phyloP scores from a whole-genome alignment of 1,140 invertebrate genomes.

The Saccostrea cuccullata region DNA sequence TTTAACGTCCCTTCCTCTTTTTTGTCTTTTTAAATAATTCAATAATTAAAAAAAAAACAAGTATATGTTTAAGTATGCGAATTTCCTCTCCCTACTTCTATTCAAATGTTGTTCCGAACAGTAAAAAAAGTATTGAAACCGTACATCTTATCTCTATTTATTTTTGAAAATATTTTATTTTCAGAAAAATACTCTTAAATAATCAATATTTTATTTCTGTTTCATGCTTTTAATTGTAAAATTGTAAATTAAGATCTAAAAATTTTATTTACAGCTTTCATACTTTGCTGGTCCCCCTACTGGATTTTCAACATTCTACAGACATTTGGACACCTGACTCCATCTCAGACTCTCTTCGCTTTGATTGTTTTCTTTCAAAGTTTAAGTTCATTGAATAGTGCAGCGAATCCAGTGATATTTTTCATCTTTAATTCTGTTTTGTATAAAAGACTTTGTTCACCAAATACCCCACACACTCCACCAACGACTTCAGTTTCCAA shows the following conservation, averaged over 20 bases:
- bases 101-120: too few species aligned
- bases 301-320: conserved; percentile 95
- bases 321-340: conserved; percentile 88
- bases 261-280: conserved; percentile 86
- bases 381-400: conserved; percentile 93
- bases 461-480: background rate
- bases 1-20: too few species aligned
- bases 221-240: background rate
- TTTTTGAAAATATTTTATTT: too few species aligned
- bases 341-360: conserved; percentile 87
- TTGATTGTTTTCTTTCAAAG: conserved; percentile 95
- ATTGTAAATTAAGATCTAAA: background rate
- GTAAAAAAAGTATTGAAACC: too few species aligned
- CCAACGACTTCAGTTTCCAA: conserved; percentile 1
- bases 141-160: too few species aligned
- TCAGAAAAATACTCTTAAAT: background rate
- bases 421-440: conserved; percentile 93
- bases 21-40: too few species aligned
- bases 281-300: conserved; percentile 97
- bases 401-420: conserved; percentile 96
- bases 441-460: conserved; percentile 73
- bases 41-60: too few species aligned
- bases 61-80: too few species aligned
- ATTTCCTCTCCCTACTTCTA: too few species aligned
- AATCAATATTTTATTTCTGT: background rate